Base-by-base conservation (phyloP, 2,888 invertebrate species). In the Nemotelus nigrinus region DNA sequence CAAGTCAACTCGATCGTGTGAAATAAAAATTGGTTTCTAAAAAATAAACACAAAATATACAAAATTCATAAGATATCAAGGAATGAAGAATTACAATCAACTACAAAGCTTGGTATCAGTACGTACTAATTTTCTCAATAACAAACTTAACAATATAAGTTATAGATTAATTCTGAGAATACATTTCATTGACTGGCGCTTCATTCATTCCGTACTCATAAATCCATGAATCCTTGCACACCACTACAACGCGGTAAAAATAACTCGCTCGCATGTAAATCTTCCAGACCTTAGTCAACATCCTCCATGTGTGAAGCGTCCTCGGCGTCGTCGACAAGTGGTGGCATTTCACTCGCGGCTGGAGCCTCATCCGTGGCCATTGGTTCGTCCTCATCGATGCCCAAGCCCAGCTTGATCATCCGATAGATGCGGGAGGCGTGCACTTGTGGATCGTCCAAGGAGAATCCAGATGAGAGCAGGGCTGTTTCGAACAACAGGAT, bases 271-370 rank as follows among this genome's bases (percentile, higher is more conserved):
- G 25, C 25, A 25, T 25, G 25, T 25, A 25, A 25, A 25, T 25
- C 25, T 25, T 75, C 75, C 43, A 47, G 43, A 41, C 45, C 25
- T 93, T 97, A 99, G 90, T 99, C 99, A 63, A 99, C 99, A 90
- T 99, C 99, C 88, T 99, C 99, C 99, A 99, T 99, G 83, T 97
- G 92, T 0, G 97, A 96, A 79, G 96, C 96, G 88, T 99, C 98
- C 87, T 98, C 98, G 47, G 92, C 91, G 82, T 94, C 95, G 74
- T 94, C 96, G 84, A 95, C 97, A 65, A 96, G 90, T 48, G 94
- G 92, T 57, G 96, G 95, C 81, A 94, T 93, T 81, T 96, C 96
- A 48, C 91, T 92, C 25, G 25, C 25, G 77, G 89, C 90, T 8
- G 91, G 88, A 81, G 92, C 91, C 77, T 92, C 93, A 80, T 93